A percentile compares a stretch with the other conserved stretches of the same genome.
Conservation (phyloP, 2,113 vertebrate species). For the Hystrix cristata region DNA sequence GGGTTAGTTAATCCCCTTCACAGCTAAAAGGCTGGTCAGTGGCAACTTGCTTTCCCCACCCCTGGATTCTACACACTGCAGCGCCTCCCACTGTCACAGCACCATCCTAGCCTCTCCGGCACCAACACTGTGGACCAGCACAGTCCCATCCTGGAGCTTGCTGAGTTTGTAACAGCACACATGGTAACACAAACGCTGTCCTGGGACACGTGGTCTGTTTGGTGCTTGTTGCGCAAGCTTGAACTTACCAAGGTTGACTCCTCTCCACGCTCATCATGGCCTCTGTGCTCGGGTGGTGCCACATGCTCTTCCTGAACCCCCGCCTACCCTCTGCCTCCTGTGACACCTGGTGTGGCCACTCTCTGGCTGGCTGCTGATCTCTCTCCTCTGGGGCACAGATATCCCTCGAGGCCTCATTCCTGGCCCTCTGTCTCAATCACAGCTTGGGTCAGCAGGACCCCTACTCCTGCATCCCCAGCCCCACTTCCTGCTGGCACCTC, state of each 20-base stretch:
- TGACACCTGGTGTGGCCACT: too few relatives aligned
- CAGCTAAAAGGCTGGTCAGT: background rate
- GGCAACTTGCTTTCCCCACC: background rate
- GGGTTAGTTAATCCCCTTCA: background rate
- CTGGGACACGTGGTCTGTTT: fast-evolving
- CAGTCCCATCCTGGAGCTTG: background rate
- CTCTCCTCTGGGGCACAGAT: background rate
- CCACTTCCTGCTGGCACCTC: too few relatives aligned
- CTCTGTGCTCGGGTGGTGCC: background rate
- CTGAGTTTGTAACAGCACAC: background rate
- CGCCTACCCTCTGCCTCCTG: too few relatives aligned
- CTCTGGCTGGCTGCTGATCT: too few relatives aligned
- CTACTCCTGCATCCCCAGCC: background rate
- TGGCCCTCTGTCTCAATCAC: too few relatives aligned
- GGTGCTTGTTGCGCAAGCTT: too few relatives aligned
- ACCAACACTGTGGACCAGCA: too few relatives aligned
- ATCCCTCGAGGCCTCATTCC: background rate
- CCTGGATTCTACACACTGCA: background rate
- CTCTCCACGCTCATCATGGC: too few relatives aligned
- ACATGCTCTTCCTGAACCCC: too few relatives aligned
- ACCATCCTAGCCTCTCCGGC: background rate
- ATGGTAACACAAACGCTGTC: background rate
- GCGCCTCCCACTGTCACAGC: too few relatives aligned
- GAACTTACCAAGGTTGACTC: too few relatives aligned
- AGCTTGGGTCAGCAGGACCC: too few relatives aligned